Base-by-base conservation (phyloP, 2,113 vertebrate species). In the Vireo altiloquus region DNA sequence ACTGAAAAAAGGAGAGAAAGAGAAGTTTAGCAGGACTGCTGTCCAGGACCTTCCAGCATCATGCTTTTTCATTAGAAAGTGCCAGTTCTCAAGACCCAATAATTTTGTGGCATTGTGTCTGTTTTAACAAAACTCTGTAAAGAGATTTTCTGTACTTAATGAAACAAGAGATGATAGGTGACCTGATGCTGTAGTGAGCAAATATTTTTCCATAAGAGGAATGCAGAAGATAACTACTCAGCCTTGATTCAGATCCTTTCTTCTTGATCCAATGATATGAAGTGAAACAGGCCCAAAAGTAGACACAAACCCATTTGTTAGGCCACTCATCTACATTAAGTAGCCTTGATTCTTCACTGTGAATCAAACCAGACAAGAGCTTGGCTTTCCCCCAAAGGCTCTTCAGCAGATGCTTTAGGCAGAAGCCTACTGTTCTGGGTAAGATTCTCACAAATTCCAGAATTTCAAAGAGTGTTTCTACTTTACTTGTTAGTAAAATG, bases 371-470 rank as follows among this genome's bases (percentile, higher is more conserved):
- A 94, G 61, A 50, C 79, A 77, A 90, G 35, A 47, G 27, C 24
- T 89, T 95, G 91, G 82, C 91, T 81, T 24, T 87, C 13, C 14
- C 44, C 91, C 72, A 96, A 37, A 59, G 13, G 46, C 40, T 64
- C 80, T 68, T 95, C 86, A 89, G 72, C 89, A 91, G 91, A 89
- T 71, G 47, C 52, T 81, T 92, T 94, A 92, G 86, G 91, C 76
- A 93, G 91, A 88, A 92, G 69, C 72, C 80, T 95, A 94, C 92
- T 89, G 79, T 93, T 95, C 80, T 91, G 89, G 50, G 77, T 84
- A 91, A 87, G 76, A 92, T 79, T 90, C 87, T 95, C 85, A 85
- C 82, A 80, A 95, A 96, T 94, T 92, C 91, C 94, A 78, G 76
- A 96, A 89, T 95, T 96, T 96, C 86, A 86, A 94, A 93, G 66